Base-by-base conservation (phyloP, 2,797 vertebrate genomes). In the Artibeus lituratus region DNA sequence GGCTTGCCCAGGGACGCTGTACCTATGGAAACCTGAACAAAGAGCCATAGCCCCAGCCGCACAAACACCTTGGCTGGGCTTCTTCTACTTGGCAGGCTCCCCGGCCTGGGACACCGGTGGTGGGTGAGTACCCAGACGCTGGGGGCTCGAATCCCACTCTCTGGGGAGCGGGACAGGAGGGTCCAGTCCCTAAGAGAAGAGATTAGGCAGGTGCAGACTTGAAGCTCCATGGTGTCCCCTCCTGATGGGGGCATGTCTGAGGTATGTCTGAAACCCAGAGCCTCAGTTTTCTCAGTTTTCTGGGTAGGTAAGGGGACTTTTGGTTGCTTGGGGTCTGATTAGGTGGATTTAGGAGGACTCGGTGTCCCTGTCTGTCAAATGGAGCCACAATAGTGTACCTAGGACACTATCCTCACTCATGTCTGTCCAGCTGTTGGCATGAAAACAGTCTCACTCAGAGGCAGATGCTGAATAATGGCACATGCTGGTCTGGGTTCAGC, bases 11-110 rank as follows among this genome's bases (percentile, higher is more conserved):
- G 53, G 92, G 95, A 94, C 74, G 7, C 10, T 0, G 98, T 96
- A 0, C 96, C 98, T 96, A 88, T 98, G 97, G 98, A 95, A 97
- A 98, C 98, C 7, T 0, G 18, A 57, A 95, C 96, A 80, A 72
- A 86, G 81, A 2, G 29, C 12, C 6, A 0, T 22, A 7, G n/a
- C 59, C 14, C 10, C 22, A 2, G 57, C 15, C 76, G 32, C 57
- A 19, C 59, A 24, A 37, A 81, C 94, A 95, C 91, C 94, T 94
- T 94, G 78, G 32, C 69, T 21, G 35, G 29, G 53, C 39, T 62
- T 14, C 80, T 39, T 2, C 2, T 70, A 21, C 90, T 83, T 18
- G 70, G 22, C 53, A 69, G 92, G 39, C 69, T 39, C 3, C 0
- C 42, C 5, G 26, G 35, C 37, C 73, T 49, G 18, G 44, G 42